Evolutionary conservation across 2,888 invertebrate genomes (phyloP).

Genomic region (Synergus laeviventris): DNA sequence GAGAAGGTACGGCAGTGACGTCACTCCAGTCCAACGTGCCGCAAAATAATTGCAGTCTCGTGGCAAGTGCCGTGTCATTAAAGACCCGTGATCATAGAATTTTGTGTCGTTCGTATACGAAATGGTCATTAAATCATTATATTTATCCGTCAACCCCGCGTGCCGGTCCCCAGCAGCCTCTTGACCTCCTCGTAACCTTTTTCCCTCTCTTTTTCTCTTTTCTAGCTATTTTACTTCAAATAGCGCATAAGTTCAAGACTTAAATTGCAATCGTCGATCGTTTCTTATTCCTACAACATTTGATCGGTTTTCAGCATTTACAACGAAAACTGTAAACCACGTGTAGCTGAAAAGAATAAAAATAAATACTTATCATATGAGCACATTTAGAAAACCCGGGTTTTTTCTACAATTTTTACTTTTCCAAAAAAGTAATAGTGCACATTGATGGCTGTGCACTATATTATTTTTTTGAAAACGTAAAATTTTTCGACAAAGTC

Average conservation of each 20-base stretch:
- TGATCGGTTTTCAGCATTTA: neutral
- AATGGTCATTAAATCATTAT: slow-evolving; percentile 75
- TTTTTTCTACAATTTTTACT: no score
- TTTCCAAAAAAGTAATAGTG: no score
- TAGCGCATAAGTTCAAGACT: slow-evolving; percentile 2
- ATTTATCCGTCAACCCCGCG: slow-evolving; percentile 72
- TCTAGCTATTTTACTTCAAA: slow-evolving; percentile 35
- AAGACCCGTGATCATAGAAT: slow-evolving; percentile 73
- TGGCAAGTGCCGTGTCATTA: slow-evolving; percentile 75
- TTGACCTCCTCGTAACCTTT: slow-evolving; percentile 63
- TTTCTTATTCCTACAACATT: slow-evolving; percentile 47
- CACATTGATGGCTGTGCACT: no score
- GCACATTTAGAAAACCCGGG: no score
- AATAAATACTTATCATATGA: no score
- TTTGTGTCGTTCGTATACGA: slow-evolving; percentile 74
- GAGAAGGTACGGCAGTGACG: slow-evolving; percentile 72
- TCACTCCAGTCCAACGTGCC: slow-evolving; percentile 71
- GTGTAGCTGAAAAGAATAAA: neutral
- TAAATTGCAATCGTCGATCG: slow-evolving; percentile 13
- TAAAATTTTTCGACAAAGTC: no score
- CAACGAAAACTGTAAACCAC: neutral
- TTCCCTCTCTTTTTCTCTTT: slow-evolving; percentile 47
- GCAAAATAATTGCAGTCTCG: slow-evolving; percentile 74
- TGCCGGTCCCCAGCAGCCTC: slow-evolving; percentile 67
- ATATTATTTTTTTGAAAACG: no score